Evolutionary conservation across 1,140 invertebrate species (phyloP).

Genomic region (Lepidurus arcticus): DNA sequence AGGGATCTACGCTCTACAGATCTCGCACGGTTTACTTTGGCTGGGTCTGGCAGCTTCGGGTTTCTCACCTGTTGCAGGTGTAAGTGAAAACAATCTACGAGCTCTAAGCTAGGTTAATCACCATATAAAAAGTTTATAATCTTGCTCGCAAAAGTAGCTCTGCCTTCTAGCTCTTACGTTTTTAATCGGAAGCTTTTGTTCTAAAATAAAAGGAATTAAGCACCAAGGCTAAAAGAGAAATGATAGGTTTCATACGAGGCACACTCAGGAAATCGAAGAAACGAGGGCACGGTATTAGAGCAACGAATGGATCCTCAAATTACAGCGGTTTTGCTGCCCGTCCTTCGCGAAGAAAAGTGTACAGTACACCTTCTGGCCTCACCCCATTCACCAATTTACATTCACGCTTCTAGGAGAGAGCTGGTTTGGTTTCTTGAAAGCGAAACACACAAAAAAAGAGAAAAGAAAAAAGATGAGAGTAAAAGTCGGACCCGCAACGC

Average conservation of each 20-base stretch:
- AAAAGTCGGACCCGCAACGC: background rate
- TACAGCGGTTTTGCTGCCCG: background rate
- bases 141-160: too few relatives aligned
- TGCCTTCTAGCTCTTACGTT: too few relatives aligned
- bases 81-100: background rate
- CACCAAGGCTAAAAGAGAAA: background rate
- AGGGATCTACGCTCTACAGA: too few relatives aligned
- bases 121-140: too few relatives aligned
- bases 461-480: background rate
- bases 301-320: background rate
- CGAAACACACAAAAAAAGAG: background rate
- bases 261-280: background rate
- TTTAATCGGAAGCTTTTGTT: background rate
- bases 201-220: background rate
- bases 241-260: background rate
- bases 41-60: too few relatives aligned
- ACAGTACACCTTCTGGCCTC: background rate
- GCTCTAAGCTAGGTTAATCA: too few relatives aligned
- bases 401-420: conserved; percentile 21
- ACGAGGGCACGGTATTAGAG: background rate
- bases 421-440: background rate
- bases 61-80: background rate
- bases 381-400: background rate
- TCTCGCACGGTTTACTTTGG: too few relatives aligned
- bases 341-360: background rate